Conservation (phyloP, 2,888 invertebrate genomes). For the Proisotoma minuta region DNA sequence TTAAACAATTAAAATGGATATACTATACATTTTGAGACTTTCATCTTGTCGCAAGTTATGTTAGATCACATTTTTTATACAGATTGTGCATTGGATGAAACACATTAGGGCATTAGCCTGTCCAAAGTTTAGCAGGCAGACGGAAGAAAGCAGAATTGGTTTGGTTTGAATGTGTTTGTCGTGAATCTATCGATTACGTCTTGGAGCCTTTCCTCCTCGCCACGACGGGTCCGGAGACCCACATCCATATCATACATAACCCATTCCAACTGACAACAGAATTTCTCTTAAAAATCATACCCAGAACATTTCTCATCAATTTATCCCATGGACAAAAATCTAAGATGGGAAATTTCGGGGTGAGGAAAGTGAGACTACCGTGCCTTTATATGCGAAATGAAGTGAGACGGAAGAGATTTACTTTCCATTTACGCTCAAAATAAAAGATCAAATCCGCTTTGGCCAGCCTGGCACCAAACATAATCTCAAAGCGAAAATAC, state of each 20-base stretch:
- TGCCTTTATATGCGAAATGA: not conserved
- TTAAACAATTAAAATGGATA: no score
- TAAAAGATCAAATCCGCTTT: constrained; percentile 10
- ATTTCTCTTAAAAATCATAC: constrained; percentile 11
- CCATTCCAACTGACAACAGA: constrained; percentile 8
- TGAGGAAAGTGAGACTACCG: no score
- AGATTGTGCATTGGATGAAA: no score
- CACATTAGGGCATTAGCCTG: no score
- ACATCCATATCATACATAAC: constrained; percentile 15
- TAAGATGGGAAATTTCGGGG: no score
- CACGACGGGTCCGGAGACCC: constrained; percentile 24
- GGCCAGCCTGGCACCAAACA: constrained; percentile 36
- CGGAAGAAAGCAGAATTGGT: no score
- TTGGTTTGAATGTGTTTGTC: constrained; percentile 16
- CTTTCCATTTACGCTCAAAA: not conserved
- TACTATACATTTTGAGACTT: no score
- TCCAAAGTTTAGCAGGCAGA: no score
- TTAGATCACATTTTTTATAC: no score
- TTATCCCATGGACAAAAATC: not conserved
- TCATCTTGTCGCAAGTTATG: no score
- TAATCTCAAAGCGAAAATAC: constrained; percentile 29
- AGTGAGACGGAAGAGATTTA: not conserved
- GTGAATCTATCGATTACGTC: constrained; percentile 40
- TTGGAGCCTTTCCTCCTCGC: constrained; percentile 28
- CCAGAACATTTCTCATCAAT: constrained; percentile 11